Conservation (phyloP, 2,888 invertebrate genomes). For the Carabus problematicus region DNA sequence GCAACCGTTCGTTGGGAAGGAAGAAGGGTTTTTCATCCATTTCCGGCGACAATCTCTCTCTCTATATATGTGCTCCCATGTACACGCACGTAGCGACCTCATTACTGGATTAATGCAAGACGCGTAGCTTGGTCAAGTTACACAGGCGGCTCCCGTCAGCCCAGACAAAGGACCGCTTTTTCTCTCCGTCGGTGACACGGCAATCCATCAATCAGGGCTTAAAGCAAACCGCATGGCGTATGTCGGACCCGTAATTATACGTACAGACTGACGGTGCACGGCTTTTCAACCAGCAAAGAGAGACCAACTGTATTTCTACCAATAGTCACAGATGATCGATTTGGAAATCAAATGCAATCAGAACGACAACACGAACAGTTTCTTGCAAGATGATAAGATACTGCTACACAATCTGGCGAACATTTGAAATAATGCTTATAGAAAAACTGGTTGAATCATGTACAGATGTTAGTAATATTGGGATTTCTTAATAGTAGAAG, state of each 20-base stretch:
- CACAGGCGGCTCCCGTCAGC: constrained; percentile 23
- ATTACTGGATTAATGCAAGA: constrained; percentile 52
- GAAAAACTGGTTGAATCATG: not conserved
- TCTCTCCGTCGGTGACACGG: constrained; percentile 50
- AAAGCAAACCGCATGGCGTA: constrained; percentile 50
- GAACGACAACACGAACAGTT: too few species aligned
- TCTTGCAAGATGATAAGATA: not conserved
- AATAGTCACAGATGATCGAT: too few species aligned
- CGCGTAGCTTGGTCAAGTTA: constrained; percentile 47
- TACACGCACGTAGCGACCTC: constrained; percentile 51
- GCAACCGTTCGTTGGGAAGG: constrained; percentile 3
- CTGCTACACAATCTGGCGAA: not conserved
- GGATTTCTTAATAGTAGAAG: too few species aligned
- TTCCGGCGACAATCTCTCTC: not conserved
- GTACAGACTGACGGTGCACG: constrained; percentile 9
- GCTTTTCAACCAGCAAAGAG: too few species aligned
- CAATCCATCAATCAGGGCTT: constrained; percentile 54
- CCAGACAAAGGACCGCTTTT: constrained; percentile 50
- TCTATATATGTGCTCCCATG: constrained; percentile 44
- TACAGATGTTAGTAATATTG: too few species aligned
- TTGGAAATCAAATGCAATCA: too few species aligned
- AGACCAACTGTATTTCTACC: too few species aligned
- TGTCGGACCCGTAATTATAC: constrained; percentile 50
- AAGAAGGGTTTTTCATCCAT: constrained; percentile 3
- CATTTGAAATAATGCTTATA: not conserved